phyloP scores from a whole-genome alignment of 1,140 invertebrate genomes.

The Bombyx mori region DNA sequence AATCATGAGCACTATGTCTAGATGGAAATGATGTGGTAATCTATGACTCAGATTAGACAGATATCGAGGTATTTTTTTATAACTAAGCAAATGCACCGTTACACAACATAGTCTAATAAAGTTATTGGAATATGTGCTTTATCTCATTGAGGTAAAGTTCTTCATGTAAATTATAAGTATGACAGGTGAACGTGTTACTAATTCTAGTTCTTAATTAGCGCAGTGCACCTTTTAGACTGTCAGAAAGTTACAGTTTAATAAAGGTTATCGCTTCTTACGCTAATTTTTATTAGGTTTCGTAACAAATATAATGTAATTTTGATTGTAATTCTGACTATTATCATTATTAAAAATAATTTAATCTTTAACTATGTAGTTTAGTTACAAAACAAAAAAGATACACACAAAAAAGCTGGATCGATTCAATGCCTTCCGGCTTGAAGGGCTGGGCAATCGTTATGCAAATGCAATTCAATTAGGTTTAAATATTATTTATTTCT shows the following conservation, averaged over 20 bases:
- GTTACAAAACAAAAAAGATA: too few species aligned
- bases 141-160: background rate
- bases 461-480: too few species aligned
- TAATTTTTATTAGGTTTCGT: conserved; percentile 4
- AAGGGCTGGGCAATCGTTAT: too few species aligned
- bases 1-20: conserved; percentile 55
- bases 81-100: conserved; percentile 47
- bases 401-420: too few species aligned
- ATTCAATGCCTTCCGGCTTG: too few species aligned
- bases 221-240: conserved; percentile 7
- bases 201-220: conserved; percentile 43
- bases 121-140: conserved; percentile 13
- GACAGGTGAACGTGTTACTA: conserved; percentile 46
- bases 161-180: conserved; percentile 16
- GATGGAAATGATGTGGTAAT: conserved; percentile 54
- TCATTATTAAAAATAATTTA: too few species aligned
- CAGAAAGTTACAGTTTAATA: conserved; percentile 13
- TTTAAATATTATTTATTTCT: too few species aligned
- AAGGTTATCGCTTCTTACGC: conserved; percentile 4
- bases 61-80: conserved; percentile 38
- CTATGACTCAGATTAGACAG: conserved; percentile 40
- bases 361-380: too few species aligned
- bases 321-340: too few species aligned
- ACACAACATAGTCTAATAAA: conserved; percentile 28
- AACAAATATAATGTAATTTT: background rate